These are phyloP conservation scores for Gadopsis bispinosus DNA, from an alignment of 2,797 vertebrate species.

Conservation along the genomic window DNA sequence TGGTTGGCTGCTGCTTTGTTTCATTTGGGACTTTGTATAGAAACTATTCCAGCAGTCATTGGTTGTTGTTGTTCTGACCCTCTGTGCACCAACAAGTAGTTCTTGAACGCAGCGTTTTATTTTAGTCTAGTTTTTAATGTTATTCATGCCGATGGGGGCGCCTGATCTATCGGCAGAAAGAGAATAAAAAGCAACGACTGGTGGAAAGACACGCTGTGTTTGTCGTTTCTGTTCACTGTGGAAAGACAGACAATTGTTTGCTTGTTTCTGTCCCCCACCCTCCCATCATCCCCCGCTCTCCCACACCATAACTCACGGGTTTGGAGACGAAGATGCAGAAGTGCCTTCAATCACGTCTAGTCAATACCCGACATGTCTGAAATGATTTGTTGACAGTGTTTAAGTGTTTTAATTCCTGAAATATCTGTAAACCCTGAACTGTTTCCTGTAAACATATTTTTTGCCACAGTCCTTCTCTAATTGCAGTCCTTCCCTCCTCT, in stretches of 20 bases:
- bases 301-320: conserved; percentile 20
- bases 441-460: neutral
- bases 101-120: conserved; percentile 33
- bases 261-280: conserved; percentile 20
- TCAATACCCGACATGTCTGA: neutral
- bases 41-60: conserved; percentile 31
- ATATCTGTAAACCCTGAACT: conserved; percentile 1
- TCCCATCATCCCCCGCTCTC: conserved; percentile 18
- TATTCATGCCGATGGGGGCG: conserved; percentile 7
- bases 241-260: conserved; percentile 37
- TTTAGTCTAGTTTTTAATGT: conserved; percentile 29
- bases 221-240: conserved; percentile 32
- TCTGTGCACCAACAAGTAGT: conserved; percentile 29
- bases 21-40: neutral
- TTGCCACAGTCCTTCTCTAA: neutral
- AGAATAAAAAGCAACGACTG: conserved; percentile 51
- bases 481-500: neutral
- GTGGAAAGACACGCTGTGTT: conserved; percentile 20
- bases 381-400: conserved; percentile 8
- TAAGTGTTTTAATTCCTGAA: neutral
- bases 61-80: neutral
- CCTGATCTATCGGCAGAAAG: conserved; percentile 14
- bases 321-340: neutral
- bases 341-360: neutral
- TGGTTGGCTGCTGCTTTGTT: neutral